phyloP scores from a whole-genome alignment of 2,113 vertebrate genomes.

The Prunella himalayana region DNA sequence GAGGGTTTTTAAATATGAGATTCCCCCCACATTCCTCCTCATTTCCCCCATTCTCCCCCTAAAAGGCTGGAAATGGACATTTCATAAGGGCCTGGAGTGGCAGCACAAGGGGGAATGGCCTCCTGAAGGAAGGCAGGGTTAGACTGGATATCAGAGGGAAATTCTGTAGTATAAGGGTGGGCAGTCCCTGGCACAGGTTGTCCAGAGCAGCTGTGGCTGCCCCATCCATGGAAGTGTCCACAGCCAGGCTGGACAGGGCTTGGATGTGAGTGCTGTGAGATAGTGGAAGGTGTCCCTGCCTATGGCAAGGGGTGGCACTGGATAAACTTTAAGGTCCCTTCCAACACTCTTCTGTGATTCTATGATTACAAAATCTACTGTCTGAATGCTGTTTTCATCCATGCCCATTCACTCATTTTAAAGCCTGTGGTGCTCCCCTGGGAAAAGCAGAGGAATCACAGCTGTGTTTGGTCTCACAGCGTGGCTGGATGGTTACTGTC shows the following conservation, averaged over 20 bases:
- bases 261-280: background rate
- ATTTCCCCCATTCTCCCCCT: background rate
- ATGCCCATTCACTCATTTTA: background rate
- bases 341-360: background rate
- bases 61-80: background rate
- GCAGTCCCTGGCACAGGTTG: background rate
- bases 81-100: background rate
- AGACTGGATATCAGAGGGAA: background rate
- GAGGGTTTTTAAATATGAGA: background rate
- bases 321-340: background rate
- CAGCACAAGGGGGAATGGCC: background rate
- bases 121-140: background rate
- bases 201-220: background rate
- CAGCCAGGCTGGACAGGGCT: background rate
- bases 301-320: background rate
- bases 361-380: accelerated
- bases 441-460: background rate
- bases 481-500: background rate
- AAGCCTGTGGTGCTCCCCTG: background rate
- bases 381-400: background rate
- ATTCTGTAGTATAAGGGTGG: background rate
- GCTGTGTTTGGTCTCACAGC: background rate
- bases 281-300: background rate
- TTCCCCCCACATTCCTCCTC: background rate
- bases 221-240: background rate